Base-by-base conservation (phyloP, 2,888 invertebrate genomes). In the Shargacucullia verbasci region DNA sequence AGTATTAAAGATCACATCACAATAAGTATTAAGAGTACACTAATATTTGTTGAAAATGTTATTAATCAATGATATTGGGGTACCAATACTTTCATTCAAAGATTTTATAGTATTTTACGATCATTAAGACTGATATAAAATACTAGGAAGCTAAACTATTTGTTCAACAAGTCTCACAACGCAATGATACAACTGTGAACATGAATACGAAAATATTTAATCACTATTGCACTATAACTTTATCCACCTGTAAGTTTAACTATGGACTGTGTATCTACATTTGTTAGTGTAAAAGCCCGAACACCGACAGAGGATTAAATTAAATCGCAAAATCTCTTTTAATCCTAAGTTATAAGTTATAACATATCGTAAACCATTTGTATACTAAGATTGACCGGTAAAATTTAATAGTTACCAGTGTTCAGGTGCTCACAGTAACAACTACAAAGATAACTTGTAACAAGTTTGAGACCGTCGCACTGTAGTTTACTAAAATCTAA, bases 121-220 rank as follows among this genome's bases (percentile, higher is more conserved):
- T 39, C 43, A n/a, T n/a, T n/a, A 61, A 40, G 9, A 54, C 34
- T 53, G 37, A 34, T 47, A 53, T 53, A 38, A 38, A 49, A 59
- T 39, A 39, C 39, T 40, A 63, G 44, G n/a, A 46, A 54, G 38
- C 41, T 69, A 58, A 43, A 13, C 49, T 41, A 41, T 73, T 65
- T 73, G 48, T 59, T 70, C 61, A 60, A 15, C 46, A 41, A 49
- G 12, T 60, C 37, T 54, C 38, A 38, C 33, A 50, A 45, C 39
- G 12, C n/a, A 40, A 61, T 8, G 14, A 63, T 53, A 37, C 31
- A 49, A 72, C 45, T 43, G 33, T 38, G 56, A 72, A 67, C 25
- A 62, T 67, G 39, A 59, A 46, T 54, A 57, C 33, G 58, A 70
- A 59, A 63, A 59, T 63, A 68, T 25, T 57, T 47, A 20, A 39